Evolutionary conservation across 2,113 vertebrate genomes (phyloP), one percentile per base, ranked within the genome.

Genomic region (Rhineura floridana): DNA sequence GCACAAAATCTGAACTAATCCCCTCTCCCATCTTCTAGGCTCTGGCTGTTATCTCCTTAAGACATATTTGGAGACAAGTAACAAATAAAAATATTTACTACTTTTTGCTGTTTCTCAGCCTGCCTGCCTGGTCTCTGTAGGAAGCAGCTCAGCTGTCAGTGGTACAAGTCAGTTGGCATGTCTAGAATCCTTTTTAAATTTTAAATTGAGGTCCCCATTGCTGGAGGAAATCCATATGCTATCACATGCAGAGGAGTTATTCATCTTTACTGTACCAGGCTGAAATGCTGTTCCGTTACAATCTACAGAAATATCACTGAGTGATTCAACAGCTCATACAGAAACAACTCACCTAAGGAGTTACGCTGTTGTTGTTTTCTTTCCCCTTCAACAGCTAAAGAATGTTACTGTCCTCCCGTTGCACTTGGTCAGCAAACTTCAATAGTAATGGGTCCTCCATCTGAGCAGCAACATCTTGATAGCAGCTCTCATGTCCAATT

Each of bases 371-470:
- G 85, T 39, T 42, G 15, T 80, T 76, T 85, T 42, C 25, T 83
- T 89, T 91, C 88, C 75, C n/a, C 36, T 72, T 42, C 44, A 88
- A 63, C 25, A 77, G 15, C 36, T 88, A 59, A 65, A 89, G 28
- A 39, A 30, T 75, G 8, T 1, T 80, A 62, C 46, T 92, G 81
- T 76, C 84, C 78, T 33, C 82, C 87, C 80, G 59, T 46, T 90
- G 13, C 62, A 89, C 42, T 88, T 88, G 93, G 87, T 89, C 63
- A 86, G 65, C 73, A 84, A 13, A 90, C 5, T n/a, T 39, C n/a
- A 78, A 90, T 82, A 36, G 28, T 25, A 1, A 78, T 1, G 87
- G 23, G 42, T 83, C 73, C 46, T 89, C 13, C 79, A 30, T 84
- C 88, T 85, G 87, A 76, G 91, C 83, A 28, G 0, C 0, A 12